phyloP scores from a whole-genome alignment of 2,888 invertebrate species.

The Rhagonycha fulva region DNA sequence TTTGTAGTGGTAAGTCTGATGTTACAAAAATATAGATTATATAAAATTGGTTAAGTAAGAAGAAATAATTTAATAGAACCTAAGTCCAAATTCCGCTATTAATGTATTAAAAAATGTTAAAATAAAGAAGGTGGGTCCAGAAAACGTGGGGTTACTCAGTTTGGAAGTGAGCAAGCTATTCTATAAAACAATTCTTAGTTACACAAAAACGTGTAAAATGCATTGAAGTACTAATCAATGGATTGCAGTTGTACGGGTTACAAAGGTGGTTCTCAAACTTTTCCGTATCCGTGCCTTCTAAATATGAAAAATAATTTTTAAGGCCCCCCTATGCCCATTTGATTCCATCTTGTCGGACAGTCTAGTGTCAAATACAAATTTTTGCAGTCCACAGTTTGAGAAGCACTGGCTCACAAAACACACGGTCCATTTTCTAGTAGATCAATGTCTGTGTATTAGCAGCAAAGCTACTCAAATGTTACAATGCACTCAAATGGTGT shows the following conservation, averaged over 20 bases:
- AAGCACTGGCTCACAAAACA: not conserved
- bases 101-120: not conserved
- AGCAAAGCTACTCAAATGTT: not conserved
- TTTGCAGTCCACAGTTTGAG: no score
- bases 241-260: not conserved
- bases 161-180: not conserved
- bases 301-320: no score
- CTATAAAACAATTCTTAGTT: not conserved
- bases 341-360: no score
- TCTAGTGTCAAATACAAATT: no score
- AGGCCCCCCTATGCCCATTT: no score
- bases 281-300: no score
- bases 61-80: not conserved
- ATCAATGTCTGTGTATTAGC: not conserved
- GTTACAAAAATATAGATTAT: not conserved
- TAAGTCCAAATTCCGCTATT: not conserved
- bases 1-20: conserved; percentile 3
- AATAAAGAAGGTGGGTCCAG: not conserved
- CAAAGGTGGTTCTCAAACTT: no score
- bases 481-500: not conserved
- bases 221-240: not conserved
- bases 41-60: not conserved
- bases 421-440: not conserved
- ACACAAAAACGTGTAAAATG: not conserved
- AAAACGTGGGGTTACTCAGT: not conserved